phyloP scores from a whole-genome alignment of 1,140 invertebrate species.

The Platyscapa corneri region DNA sequence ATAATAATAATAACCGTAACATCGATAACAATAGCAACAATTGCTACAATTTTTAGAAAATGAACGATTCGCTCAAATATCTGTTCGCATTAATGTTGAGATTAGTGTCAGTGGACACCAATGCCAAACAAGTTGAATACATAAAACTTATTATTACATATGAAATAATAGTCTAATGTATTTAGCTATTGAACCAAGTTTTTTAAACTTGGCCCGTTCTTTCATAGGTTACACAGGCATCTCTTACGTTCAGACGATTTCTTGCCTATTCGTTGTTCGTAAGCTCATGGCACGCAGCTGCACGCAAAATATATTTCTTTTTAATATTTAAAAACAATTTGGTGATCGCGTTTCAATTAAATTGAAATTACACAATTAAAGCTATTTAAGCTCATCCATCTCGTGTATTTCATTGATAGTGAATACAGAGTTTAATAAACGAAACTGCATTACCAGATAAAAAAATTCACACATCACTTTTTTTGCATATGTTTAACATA shows the following conservation, averaged over 20 bases:
- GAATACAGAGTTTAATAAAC: neutral
- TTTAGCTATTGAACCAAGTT: neutral
- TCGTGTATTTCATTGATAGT: neutral
- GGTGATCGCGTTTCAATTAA: neutral
- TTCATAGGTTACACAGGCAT: neutral
- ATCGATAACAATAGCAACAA: no score
- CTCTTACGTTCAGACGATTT: neutral
- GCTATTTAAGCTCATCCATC: neutral
- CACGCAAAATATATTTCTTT: neutral
- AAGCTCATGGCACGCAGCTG: neutral
- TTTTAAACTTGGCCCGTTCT: neutral
- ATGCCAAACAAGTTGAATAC: neutral
- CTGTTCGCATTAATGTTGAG: neutral
- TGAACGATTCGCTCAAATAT: neutral
- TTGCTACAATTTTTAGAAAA: neutral
- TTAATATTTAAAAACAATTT: conserved; percentile 10
- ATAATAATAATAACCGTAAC: no score
- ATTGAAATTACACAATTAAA: neutral
- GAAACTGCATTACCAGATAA: neutral
- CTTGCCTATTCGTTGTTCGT: no score
- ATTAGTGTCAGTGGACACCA: neutral
- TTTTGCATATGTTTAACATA: neutral
- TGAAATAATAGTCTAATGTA: neutral
- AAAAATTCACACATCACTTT: neutral
- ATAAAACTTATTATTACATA: neutral